Conservation (phyloP, 2,888 invertebrate species). For the Hyppa rectilinea region DNA sequence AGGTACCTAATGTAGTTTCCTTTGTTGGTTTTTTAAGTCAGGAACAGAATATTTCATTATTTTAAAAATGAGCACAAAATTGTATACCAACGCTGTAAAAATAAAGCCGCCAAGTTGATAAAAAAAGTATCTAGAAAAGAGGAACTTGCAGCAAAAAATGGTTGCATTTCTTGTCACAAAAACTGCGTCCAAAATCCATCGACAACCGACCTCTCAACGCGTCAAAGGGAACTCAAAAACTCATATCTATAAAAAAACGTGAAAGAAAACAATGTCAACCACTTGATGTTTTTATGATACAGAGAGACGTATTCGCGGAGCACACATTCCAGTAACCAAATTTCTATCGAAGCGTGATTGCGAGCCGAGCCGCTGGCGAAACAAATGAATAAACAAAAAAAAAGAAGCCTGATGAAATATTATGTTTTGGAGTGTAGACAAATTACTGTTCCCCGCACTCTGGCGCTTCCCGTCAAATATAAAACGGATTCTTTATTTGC, state of each 20-base stretch:
- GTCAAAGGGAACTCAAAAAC: conserved; percentile 53
- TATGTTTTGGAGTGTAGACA: conserved; percentile 68
- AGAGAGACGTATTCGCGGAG: conserved; percentile 49
- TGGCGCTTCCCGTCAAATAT: conserved; percentile 65
- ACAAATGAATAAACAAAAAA: conserved; percentile 67
- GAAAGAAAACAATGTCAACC: conserved; percentile 40
- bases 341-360: conserved; percentile 68
- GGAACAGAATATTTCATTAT: not conserved
- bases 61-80: too few species aligned
- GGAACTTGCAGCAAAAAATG: not conserved
- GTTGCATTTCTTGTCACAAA: conserved; percentile 13
- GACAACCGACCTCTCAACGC: conserved; percentile 33
- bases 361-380: conserved; percentile 53
- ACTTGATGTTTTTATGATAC: conserved; percentile 61
- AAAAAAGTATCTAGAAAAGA: not conserved
- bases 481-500: conserved; percentile 68
- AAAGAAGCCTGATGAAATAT: conserved; percentile 66
- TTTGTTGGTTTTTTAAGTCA: not conserved
- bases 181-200: conserved; percentile 31
- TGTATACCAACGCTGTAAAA: not conserved
- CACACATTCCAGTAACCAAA: conserved; percentile 55
- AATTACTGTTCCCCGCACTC: conserved; percentile 63
- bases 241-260: conserved; percentile 29
- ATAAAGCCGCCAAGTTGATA: too few species aligned
- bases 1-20: not conserved